These are phyloP conservation scores for Micronycteris hirsuta DNA, from an alignment of 2,113 vertebrate genomes.

Conservation along the genomic window DNA sequence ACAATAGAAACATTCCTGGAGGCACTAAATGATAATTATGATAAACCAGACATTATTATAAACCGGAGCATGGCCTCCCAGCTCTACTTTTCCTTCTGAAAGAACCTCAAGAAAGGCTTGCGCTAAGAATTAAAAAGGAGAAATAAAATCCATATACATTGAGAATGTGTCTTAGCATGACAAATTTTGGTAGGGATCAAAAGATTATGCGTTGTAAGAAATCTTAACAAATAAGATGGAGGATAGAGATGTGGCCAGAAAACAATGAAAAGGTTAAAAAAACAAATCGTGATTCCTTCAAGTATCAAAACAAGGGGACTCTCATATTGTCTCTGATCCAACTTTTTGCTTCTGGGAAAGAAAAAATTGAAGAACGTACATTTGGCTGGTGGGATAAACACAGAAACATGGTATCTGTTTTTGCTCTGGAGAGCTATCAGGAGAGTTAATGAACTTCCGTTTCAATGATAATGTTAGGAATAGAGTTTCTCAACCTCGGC, in stretches of 20 bases:
- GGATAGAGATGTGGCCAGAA: not conserved
- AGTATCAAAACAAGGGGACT: not conserved
- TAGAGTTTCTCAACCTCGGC: not conserved
- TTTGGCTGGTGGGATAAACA: not conserved
- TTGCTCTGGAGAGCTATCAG: not conserved
- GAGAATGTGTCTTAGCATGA: not conserved
- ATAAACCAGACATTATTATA: not conserved
- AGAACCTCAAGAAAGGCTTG: not conserved
- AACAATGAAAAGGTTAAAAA: slow-evolving; percentile 12
- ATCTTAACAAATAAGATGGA: not conserved
- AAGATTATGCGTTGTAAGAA: slow-evolving; percentile 6
- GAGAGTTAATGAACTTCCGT: not conserved
- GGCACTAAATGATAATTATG: not conserved
- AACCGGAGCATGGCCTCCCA: not conserved
- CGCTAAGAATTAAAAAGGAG: not conserved
- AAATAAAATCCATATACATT: not conserved
- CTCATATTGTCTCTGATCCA: slow-evolving; percentile 9
- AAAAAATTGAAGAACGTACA: not conserved
- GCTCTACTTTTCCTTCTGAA: slow-evolving; percentile 12
- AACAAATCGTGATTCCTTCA: slow-evolving; percentile 29
- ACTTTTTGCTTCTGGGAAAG: slow-evolving; percentile 1
- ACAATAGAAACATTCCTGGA: not conserved
- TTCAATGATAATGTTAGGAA: not conserved
- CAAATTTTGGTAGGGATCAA: not conserved
- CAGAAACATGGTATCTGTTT: not conserved